Evolutionary conservation across 2,113 vertebrate species (phyloP), one percentile per base, ranked within the genome.

Genomic region (Platichthys stellatus): DNA sequence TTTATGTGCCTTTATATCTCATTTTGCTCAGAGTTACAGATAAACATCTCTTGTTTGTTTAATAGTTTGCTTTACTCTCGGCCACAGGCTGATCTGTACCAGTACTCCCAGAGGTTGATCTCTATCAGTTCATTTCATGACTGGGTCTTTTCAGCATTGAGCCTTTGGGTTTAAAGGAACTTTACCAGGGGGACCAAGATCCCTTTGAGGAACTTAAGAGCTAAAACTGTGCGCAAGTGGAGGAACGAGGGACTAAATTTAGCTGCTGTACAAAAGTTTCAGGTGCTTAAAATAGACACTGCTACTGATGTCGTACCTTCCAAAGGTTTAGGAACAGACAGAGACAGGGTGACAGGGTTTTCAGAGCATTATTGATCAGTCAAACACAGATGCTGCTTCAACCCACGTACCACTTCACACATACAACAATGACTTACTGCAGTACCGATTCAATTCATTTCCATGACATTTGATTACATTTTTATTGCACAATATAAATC

Each of bases 1-100:
- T 64, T 15, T 2, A 5, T 69, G 6, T 64, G 49, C 65, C 53
- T 74, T 58, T 35, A 4, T 56, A 65, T 61, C 14, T 14, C 0
- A 24, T 60, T 43, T 12, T 54, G 60, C 17, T 66, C 62, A 5
- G 49, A 51, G 40, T 60, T 58, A 3, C 0, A 56, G 76, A 86
- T 81, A 67, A 5, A 38, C 20, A 81, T 81, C 53, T 81, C 12
- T 18, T 53, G 43, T 71, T 76, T 74, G 31, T 83, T 76, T 65
- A 73, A 68, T 59, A 57, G 40, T 63, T 71, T 47, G 56, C 0
- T 58, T 59, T 43, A 15, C 47, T 12, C 21, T 28, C n/a, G 14
- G 40, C 74, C 31, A 65, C 6, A 56, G 3, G 40, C 69, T 59
- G 62, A 84, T 80, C 17, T 45, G 21, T 63, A 68, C 76, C 65